Evolutionary conservation across 2,113 vertebrate genomes (phyloP).

Genomic region (Hipposideros armiger): DNA sequence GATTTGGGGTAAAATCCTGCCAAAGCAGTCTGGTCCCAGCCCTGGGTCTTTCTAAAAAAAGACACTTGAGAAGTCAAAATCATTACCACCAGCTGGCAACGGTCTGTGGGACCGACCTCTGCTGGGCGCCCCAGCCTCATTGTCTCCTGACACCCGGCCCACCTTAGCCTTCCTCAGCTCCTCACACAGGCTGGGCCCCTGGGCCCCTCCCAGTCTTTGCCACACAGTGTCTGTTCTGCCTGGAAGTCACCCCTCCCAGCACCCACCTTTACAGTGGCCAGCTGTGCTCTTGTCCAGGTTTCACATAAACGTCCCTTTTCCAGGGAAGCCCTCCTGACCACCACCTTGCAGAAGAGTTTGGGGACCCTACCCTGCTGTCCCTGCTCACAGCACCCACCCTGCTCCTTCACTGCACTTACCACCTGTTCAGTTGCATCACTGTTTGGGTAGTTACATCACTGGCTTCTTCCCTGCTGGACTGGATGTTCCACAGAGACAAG

Average conservation of each 20-base stretch:
- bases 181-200: not conserved
- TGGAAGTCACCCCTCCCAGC: not conserved
- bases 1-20: conserved; percentile 66
- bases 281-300: not conserved
- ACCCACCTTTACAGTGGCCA: not conserved
- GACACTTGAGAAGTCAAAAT: conserved; percentile 47
- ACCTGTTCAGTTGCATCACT: no score
- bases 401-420: not conserved
- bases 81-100: not conserved
- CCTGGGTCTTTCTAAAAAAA: conserved; percentile 26
- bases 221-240: not conserved
- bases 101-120: no score
- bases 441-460: not conserved
- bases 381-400: not conserved
- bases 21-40: not conserved
- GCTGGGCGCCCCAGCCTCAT: not conserved
- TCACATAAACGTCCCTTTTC: not conserved
- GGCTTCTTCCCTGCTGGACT: not conserved
- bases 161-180: not conserved
- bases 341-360: not conserved
- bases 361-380: not conserved
- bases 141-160: fast-evolving
- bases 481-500: not conserved
- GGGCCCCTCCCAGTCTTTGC: not conserved
- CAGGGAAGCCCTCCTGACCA: not conserved